Conservation (phyloP, 2,797 vertebrate genomes). For the Hypotaenidia okinawae region DNA sequence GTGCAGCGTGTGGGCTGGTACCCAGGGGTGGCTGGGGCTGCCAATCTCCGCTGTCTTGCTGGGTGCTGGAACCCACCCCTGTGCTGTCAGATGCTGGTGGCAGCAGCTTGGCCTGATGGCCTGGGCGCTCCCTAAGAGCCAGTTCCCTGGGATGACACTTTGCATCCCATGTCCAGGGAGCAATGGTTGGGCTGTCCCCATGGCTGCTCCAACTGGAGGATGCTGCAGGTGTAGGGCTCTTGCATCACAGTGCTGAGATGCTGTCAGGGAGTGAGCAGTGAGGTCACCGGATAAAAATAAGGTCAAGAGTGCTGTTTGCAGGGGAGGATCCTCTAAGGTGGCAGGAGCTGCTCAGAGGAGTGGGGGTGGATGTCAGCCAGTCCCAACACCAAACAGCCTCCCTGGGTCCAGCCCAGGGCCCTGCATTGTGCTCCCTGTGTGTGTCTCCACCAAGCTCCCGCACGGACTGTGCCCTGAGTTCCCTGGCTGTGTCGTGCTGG, state of each 20-base stretch:
- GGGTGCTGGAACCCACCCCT: background rate
- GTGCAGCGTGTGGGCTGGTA: background rate
- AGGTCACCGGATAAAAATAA: background rate
- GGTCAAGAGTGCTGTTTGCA: background rate
- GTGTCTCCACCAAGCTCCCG: rapidly evolving
- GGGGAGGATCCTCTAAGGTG: background rate
- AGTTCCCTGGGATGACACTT: background rate
- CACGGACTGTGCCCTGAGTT: background rate
- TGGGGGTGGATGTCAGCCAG: background rate
- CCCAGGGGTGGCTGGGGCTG: background rate
- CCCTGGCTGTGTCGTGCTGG: rapidly evolving
- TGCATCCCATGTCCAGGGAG: background rate
- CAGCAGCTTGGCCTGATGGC: background rate
- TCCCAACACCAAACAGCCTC: background rate
- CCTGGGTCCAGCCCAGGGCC: background rate
- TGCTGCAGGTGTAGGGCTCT: background rate
- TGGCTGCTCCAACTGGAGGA: background rate
- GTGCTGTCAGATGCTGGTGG: background rate
- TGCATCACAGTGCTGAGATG: background rate
- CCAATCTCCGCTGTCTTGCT: background rate
- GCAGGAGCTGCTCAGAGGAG: background rate
- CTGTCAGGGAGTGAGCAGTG: background rate
- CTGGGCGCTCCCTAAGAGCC: background rate
- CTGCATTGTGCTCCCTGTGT: rapidly evolving
- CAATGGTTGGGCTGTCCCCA: background rate